Evolutionary conservation across 2,797 vertebrate genomes (phyloP), one percentile per base, ranked within the genome.

Genomic region (Sebastes hopkinsi): DNA sequence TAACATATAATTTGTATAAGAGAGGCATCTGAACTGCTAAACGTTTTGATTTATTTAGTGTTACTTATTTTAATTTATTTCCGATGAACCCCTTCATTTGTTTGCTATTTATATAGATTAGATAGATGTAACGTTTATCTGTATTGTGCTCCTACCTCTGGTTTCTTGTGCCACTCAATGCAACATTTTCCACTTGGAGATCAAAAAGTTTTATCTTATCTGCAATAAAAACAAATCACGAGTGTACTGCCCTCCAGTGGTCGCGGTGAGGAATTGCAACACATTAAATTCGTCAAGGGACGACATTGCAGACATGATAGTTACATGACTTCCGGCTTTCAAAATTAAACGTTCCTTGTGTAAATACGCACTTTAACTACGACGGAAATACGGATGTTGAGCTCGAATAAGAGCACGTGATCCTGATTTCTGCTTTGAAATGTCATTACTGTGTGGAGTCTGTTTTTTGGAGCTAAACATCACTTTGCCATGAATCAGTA

Each of bases 341-440:
- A 82, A 77, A 73, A 66, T 75, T 80, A 79, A 79, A 72, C 8
- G 2, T 2, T 54, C 4, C 32, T 4, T 3, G 12, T 5, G 34
- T 25, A 2, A n/a, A 22, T 7, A 13, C 22, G 9, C 27, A 18
- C 46, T 54, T 67, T 20, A 56, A 25, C 18, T 6, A 9, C 8
- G 8, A 3, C 4, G 3, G n/a, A n/a, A 23, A 52, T 6, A 16
- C 1, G 16, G 12, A 34, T 11, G 27, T 27, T 18, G 11, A 30
- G 7, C 10, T 20, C 4, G 18, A 10, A 42, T 8, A 25, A 55
- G 9, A 23, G 2, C 13, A 16, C 2, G 8, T 7, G 4, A 38
- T n/a, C 6, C 8, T 4, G 13, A 8, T 8, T 2, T 42, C 3
- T 42, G 10, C 23, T 54, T 54, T 9, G 11, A 22, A 22, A 58